phyloP scores from a whole-genome alignment of 2,797 vertebrate species.

The Macropodus opercularis region DNA sequence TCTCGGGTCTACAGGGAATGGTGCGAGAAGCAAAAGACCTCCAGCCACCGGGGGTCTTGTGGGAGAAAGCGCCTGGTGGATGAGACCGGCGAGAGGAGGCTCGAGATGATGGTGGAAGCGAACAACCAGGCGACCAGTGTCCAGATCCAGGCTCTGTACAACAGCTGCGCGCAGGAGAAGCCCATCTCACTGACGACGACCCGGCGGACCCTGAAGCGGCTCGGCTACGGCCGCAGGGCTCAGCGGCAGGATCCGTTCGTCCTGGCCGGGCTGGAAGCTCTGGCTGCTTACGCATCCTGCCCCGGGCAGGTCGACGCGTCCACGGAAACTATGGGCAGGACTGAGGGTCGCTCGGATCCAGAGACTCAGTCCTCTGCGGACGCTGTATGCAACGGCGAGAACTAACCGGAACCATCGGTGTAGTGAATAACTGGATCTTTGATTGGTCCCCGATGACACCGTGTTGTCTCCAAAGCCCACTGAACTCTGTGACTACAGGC shows the following conservation, averaged over 20 bases:
- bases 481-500: neutral
- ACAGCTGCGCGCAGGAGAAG: constrained; percentile 34
- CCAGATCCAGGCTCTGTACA: constrained; percentile 55
- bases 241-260: constrained; percentile 15
- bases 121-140: constrained; percentile 38
- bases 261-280: constrained; percentile 30
- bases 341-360: neutral
- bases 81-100: constrained; percentile 26
- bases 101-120: constrained; percentile 46
- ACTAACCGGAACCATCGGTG: neutral
- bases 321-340: neutral
- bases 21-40: constrained; percentile 46
- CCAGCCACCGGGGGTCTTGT: constrained; percentile 35
- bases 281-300: constrained; percentile 6
- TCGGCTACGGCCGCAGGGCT: constrained; percentile 40
- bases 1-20: constrained; percentile 55
- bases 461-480: neutral
- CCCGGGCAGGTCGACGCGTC: neutral
- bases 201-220: constrained; percentile 46
- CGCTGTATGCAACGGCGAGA: neutral
- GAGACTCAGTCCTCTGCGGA: neutral
- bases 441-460: neutral
- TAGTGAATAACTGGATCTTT: neutral
- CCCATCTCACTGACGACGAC: constrained; percentile 50
- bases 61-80: constrained; percentile 52